phyloP scores from a whole-genome alignment of 1,140 invertebrate species.

The Hetaerina americana region DNA sequence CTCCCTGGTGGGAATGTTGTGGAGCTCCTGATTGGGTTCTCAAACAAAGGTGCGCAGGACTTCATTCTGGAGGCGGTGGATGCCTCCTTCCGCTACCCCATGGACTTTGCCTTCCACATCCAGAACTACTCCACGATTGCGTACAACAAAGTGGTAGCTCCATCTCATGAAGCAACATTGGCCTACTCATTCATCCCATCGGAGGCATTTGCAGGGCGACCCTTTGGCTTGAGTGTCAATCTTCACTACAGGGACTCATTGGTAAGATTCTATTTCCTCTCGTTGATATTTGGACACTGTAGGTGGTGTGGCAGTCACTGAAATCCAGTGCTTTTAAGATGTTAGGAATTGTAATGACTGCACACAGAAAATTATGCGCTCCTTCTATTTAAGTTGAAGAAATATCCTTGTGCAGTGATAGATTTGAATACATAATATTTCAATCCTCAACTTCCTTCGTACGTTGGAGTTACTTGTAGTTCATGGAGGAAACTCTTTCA shows the following conservation, averaged over 20 bases:
- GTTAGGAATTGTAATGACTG: no score
- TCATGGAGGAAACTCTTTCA: no score
- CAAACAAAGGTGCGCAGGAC: slow-evolving; percentile 82
- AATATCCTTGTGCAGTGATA: no score
- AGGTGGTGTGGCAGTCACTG: no score
- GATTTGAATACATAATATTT: no score
- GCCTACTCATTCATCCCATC: slow-evolving; percentile 90
- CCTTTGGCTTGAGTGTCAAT: slow-evolving; percentile 90
- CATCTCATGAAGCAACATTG: slow-evolving; percentile 85
- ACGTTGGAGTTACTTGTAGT: no score
- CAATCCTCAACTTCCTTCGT: no score
- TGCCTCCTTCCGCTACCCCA: slow-evolving; percentile 94
- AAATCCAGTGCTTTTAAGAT: no score
- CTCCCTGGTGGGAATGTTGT: slow-evolving; percentile 83
- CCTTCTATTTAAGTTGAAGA: no score
- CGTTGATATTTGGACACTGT: no score
- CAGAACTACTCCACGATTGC: slow-evolving; percentile 91
- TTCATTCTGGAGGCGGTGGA: slow-evolving; percentile 88
- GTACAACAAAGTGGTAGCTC: slow-evolving; percentile 81
- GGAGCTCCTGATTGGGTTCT: slow-evolving; percentile 92
- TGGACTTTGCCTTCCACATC: slow-evolving; percentile 96
- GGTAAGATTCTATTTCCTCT: slow-evolving; percentile 23
- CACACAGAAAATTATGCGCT: no score
- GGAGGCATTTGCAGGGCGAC: slow-evolving; percentile 87
- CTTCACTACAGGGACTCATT: slow-evolving; percentile 83